phyloP scores from a whole-genome alignment of 2,797 vertebrate genomes.

The Petrocephalus sullivani region DNA sequence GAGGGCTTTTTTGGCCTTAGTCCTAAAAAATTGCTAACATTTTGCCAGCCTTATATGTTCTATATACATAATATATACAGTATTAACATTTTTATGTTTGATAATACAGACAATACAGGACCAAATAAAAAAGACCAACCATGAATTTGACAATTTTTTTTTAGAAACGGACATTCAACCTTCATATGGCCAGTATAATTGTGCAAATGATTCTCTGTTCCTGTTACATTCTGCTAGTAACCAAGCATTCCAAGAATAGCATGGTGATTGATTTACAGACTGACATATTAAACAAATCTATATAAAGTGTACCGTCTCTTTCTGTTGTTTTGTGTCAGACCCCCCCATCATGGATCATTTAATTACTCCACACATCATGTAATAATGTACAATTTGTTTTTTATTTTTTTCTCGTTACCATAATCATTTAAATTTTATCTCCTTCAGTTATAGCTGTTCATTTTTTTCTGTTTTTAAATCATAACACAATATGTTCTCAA shows the following conservation, averaged over 20 bases:
- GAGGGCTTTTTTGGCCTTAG: too few species aligned
- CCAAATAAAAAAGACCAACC: neutral
- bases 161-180: neutral
- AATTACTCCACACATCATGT: neutral
- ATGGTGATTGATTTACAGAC: neutral
- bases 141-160: neutral
- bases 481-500: conserved; percentile 26
- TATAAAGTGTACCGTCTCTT: neutral
- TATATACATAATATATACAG: neutral
- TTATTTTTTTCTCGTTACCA: conserved; percentile 3
- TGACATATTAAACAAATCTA: neutral
- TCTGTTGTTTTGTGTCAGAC: neutral
- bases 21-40: too few species aligned
- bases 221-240: neutral
- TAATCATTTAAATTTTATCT: conserved; percentile 14
- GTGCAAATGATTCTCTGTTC: neutral
- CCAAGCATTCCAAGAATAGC: neutral
- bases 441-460: conserved; percentile 21
- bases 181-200: neutral
- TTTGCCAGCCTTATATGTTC: too few species aligned
- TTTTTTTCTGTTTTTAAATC: conserved; percentile 22
- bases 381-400: neutral
- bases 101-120: neutral
- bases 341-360: neutral
- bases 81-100: neutral